A percentile compares a stretch with the other conserved stretches of the same genome.
Evolutionary conservation across 92 coral and sea anemone species (phyloP).

Genomic region (Porites divaricata): DNA sequence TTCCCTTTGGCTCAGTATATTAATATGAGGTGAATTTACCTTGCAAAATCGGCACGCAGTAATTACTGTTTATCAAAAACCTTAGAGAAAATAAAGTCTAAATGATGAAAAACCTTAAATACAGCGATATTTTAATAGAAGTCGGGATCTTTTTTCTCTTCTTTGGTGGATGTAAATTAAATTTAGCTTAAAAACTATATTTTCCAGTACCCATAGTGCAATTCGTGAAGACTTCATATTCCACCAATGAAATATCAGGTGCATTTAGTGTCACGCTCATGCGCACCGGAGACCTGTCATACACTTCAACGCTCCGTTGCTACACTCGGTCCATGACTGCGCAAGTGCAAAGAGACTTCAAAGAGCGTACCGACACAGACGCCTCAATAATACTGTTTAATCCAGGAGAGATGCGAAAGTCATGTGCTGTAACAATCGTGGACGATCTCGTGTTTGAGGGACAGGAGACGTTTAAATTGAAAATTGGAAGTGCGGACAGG

Average conservation of each 20-base stretch:
- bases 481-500: conserved; percentile 56
- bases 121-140: no score
- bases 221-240: conserved; percentile 63
- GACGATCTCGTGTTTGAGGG: conserved; percentile 82
- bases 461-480: conserved; percentile 75
- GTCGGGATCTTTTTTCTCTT: no score
- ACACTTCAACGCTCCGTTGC: conserved; percentile 77
- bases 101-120: no score
- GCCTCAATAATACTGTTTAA: conserved; percentile 73
- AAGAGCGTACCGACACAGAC: conserved; percentile 83
- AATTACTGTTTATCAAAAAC: no score
- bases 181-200: not conserved
- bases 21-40: no score
- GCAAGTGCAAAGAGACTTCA: conserved; percentile 77
- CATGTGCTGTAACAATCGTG: conserved; percentile 72
- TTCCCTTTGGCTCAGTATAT: no score
- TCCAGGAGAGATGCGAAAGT: conserved; percentile 75
- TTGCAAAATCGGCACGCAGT: no score
- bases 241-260: conserved; percentile 64
- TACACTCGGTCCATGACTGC: conserved; percentile 91
- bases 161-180: not conserved
- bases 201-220: conserved; percentile 82
- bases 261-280: conserved; percentile 66
- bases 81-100: no score
- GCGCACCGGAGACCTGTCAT: conserved; percentile 90